Evolutionary conservation across 92 coral and sea anemone species (phyloP).

Genomic region (Actinostola sp.): DNA sequence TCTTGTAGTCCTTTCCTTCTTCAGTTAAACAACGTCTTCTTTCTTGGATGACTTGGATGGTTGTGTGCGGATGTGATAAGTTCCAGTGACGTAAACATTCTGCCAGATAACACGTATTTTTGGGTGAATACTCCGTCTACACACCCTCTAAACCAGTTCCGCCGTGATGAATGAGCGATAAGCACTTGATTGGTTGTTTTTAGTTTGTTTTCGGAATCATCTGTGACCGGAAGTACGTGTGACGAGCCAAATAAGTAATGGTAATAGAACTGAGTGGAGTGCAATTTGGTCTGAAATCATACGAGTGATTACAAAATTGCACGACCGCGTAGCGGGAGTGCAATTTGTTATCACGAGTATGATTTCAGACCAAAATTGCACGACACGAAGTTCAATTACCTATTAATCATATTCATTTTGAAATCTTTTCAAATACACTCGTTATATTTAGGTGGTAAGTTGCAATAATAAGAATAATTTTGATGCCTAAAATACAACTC

Average conservation of each 20-base stretch:
- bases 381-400: too few relatives aligned
- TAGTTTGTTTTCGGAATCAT: not conserved
- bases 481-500: too few relatives aligned
- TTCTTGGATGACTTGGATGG: not conserved
- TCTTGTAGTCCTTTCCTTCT: not conserved
- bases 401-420: too few relatives aligned
- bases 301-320: too few relatives aligned
- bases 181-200: not conserved
- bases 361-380: too few relatives aligned
- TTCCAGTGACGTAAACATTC: not conserved
- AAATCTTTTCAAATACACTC: too few relatives aligned
- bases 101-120: not conserved
- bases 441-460: too few relatives aligned
- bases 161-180: not conserved
- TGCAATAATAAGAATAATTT: too few relatives aligned
- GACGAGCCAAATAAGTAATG: not conserved
- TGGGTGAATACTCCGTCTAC: not conserved
- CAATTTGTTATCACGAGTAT: too few relatives aligned
- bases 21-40: not conserved
- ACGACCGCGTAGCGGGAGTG: too few relatives aligned
- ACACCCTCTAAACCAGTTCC: slow-evolving; percentile 6
- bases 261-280: too few relatives aligned
- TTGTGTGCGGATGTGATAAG: not conserved
- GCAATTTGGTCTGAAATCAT: too few relatives aligned
- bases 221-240: not conserved